Base-by-base conservation (phyloP, 1,140 invertebrate genomes). In the Drosophila carrolli region DNA sequence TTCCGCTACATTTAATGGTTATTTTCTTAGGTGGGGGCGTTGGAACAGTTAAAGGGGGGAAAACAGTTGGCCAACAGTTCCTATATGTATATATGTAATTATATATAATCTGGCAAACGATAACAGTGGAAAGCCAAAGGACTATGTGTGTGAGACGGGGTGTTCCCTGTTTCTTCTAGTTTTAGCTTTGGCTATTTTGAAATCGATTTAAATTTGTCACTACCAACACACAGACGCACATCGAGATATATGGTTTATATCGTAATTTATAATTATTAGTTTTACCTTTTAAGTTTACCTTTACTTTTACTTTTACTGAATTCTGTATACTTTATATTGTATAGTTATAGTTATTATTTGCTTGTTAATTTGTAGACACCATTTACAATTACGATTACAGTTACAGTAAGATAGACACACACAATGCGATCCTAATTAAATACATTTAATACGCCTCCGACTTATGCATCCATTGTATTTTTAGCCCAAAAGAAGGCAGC, bases 291-390 rank as follows among this genome's bases (percentile, higher is more conserved):
- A 11, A 29, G 44, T 56, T 27, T 14, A 16, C 1, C 46, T 40
- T 41, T 46, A 53, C 7, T 16, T 51, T 41, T 50, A 47, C 58
- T 23, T 29, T 44, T 37, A 46, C 38, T 57, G 44, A 51, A 47
- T 67, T 56, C 46, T 44, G 46, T 58, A 56, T 59, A 60, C 48
- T 62, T 66, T 38, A 71, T 70, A 53, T 19, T 57, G 14, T 38
- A 70, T 70, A 68, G 47, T 63, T 53, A 65, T 75, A 51, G 55
- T 76, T 54, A 73, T 74, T 75, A 43, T 56, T 61, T 57, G n/a
- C 43, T 70, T 75, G 51, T 85, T 75, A 74, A 75, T 53, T 81
- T 75, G 53, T 86, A 86, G 82, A 86, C 82, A 86, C 82, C 82
- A 81, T 86, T 86, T 75, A 86, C 82, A 60, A 32, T 62, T 62